These are phyloP conservation scores for Leptopilina syphax DNA, from an alignment of 2,888 invertebrate genomes.

Conservation along the genomic window DNA sequence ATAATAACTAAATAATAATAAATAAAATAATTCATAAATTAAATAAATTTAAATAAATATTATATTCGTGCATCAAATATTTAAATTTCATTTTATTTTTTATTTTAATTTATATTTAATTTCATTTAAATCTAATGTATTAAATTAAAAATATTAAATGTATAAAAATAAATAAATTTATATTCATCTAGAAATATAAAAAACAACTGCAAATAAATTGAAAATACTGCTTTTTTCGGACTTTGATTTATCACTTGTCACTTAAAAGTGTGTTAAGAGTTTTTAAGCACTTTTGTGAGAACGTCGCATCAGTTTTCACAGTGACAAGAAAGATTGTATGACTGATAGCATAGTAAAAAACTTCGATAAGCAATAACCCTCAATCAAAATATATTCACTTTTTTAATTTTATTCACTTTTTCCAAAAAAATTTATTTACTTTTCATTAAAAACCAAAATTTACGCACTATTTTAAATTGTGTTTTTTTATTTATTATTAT, in stretches of 20 bases:
- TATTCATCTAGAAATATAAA: not conserved
- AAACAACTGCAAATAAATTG: too few species aligned
- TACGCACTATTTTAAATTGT: too few species aligned
- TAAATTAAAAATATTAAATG: not conserved
- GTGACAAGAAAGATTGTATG: conserved; percentile 31
- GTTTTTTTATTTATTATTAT: too few species aligned
- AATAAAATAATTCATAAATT: too few species aligned
- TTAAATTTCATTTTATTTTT: too few species aligned
- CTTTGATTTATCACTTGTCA: conserved; percentile 14
- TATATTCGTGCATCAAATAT: too few species aligned
- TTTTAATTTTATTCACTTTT: not conserved
- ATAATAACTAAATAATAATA: too few species aligned
- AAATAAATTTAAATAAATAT: too few species aligned
- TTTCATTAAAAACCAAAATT: too few species aligned
- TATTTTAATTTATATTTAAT: not conserved
- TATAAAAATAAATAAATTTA: not conserved
- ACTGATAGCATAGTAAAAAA: conserved; percentile 22
- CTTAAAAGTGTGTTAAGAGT: conserved; percentile 20
- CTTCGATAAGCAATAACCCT: conserved; percentile 23
- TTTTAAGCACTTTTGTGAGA: conserved; percentile 13
- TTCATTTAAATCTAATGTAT: not conserved
- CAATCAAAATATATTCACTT: conserved; percentile 24
- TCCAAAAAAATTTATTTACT: too few species aligned
- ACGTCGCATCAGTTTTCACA: conserved; percentile 5
- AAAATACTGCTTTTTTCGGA: not conserved